phyloP scores from a whole-genome alignment of 2,113 vertebrate genomes.

The Chloebia gouldiae region DNA sequence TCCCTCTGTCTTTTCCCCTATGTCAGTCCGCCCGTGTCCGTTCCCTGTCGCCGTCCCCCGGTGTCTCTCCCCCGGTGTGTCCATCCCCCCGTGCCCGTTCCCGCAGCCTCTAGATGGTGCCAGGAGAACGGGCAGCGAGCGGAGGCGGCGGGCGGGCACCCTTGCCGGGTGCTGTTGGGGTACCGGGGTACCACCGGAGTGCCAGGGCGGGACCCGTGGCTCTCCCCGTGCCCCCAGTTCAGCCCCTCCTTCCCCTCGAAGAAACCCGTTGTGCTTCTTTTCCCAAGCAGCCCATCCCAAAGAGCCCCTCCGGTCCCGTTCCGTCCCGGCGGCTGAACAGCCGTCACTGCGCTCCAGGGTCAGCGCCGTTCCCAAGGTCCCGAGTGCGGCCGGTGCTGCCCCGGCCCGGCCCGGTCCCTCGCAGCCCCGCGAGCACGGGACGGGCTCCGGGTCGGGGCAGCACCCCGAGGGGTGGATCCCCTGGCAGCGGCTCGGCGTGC shows the following conservation, averaged over 20 bases:
- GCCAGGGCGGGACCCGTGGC: fast-evolving
- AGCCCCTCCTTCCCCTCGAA: neutral
- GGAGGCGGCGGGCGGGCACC: neutral
- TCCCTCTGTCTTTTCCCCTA: no score
- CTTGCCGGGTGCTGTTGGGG: neutral
- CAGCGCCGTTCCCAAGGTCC: fast-evolving
- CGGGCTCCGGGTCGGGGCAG: neutral
- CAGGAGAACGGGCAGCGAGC: conserved; percentile 34
- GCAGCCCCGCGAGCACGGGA: neutral
- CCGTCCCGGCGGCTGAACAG: neutral
- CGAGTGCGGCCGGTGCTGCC: neutral
- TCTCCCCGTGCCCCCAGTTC: neutral
- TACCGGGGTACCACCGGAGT: fast-evolving
- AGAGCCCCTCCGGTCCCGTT: fast-evolving
- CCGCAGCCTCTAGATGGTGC: conserved; percentile 58
- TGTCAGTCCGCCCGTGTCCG: neutral
- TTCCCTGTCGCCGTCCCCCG: neutral
- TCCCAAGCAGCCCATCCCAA: neutral
- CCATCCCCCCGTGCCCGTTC: neutral
- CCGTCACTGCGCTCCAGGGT: neutral
- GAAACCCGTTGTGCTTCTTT: neutral
- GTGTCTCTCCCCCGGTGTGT: neutral
- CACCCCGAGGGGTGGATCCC: fast-evolving
- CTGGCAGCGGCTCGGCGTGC: fast-evolving
- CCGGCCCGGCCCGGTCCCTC: neutral